Evolutionary conservation across 30 jellyfish, hydroid and myxozoan genomes (phyloP).

Genomic region (Aurelia coerulea): DNA sequence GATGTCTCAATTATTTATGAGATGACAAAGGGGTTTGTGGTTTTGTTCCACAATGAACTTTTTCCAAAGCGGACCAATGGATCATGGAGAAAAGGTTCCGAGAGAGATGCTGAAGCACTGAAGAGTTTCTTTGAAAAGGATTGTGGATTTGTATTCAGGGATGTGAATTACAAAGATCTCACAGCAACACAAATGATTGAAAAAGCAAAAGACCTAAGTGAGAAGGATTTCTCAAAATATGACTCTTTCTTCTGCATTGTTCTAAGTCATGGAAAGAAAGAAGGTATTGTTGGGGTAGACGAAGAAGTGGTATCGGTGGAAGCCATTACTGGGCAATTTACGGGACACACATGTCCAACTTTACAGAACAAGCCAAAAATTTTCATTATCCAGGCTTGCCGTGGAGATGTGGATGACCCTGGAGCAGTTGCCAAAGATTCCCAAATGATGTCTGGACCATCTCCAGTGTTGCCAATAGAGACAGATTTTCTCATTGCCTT

Average conservation of each 20-base stretch:
- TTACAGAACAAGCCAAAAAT: conserved; percentile 69
- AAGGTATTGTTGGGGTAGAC: conserved; percentile 75
- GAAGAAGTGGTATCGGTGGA: conserved; percentile 29
- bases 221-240: conserved; percentile 25
- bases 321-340: conserved; percentile 39
- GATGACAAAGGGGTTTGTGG: conserved; percentile 43
- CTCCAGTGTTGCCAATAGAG: conserved; percentile 33
- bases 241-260: conserved; percentile 54
- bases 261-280: conserved; percentile 69
- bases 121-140: conserved; percentile 21
- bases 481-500: conserved; percentile 82
- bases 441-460: not conserved
- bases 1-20: not conserved
- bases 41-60: conserved; percentile 10
- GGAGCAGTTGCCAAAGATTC: conserved; percentile 60
- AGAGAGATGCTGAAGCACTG: conserved; percentile 54
- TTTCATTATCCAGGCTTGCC: conserved; percentile 85
- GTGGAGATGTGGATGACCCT: conserved; percentile 75
- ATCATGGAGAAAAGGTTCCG: conserved; percentile 64
- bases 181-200: conserved; percentile 19
- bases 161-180: not conserved
- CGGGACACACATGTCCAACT: conserved; percentile 69
- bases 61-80: not conserved
- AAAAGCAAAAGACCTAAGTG: conserved; percentile 1
- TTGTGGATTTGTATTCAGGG: conserved; percentile 30